Conservation (phyloP, 1,140 invertebrate genomes). For the Drosophila tristis region DNA sequence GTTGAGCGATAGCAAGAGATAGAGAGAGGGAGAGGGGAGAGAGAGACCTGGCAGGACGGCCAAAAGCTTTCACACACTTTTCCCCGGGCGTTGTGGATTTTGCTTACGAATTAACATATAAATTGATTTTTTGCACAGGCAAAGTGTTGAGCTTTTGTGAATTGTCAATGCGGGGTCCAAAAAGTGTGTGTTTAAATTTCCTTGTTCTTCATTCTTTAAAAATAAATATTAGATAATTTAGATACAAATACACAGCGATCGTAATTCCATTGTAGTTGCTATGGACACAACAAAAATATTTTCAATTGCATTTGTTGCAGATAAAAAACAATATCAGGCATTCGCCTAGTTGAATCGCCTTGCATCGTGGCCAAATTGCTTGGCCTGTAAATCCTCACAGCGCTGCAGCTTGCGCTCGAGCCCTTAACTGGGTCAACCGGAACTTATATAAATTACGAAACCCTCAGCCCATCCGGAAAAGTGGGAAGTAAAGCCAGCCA, state of each 20-base stretch:
- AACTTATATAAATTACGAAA: constrained; percentile 62
- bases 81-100: constrained; percentile 50
- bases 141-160: constrained; percentile 65
- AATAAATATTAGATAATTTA: too few relatives aligned
- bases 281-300: background rate
- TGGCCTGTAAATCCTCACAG: constrained; percentile 61
- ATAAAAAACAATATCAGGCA: constrained; percentile 1
- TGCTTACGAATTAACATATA: constrained; percentile 80
- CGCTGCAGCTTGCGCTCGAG: constrained; percentile 2
- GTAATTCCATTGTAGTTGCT: constrained; percentile 9
- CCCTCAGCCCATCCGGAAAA: constrained; percentile 40
- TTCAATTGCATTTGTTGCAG: too few relatives aligned
- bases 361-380: constrained; percentile 29
- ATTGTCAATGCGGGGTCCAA: constrained; percentile 52
- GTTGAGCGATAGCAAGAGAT: background rate
- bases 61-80: constrained; percentile 50
- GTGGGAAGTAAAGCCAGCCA: constrained; percentile 16
- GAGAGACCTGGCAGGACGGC: background rate
- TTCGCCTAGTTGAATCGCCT: constrained; percentile 12
- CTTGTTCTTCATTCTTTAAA: constrained; percentile 7
- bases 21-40: background rate
- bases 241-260: too few relatives aligned
- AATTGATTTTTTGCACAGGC: constrained; percentile 71
- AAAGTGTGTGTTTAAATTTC: constrained; percentile 1
- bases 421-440: constrained; percentile 70